A percentile compares a stretch with the other conserved stretches of the same genome.
phyloP scores from a whole-genome alignment of 1,140 invertebrate species.

The Thalassaphorura encarpata region DNA sequence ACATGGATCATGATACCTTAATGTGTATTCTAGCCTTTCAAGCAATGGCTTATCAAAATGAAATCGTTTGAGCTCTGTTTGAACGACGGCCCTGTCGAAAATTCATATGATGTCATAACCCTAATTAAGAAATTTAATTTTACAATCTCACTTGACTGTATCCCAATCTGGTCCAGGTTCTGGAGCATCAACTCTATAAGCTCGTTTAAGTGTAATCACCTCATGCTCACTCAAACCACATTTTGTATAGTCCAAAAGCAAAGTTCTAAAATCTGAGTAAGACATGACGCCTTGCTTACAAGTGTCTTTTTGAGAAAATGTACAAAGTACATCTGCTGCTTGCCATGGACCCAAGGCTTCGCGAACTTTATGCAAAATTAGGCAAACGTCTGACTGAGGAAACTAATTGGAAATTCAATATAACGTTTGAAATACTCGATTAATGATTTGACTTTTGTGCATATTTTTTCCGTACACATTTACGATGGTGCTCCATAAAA shows the following conservation, averaged over 20 bases:
- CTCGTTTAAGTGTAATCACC: conserved; percentile 22
- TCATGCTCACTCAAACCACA: conserved; percentile 31
- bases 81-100: conserved; percentile 20
- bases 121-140: neutral
- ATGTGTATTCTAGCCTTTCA: conserved; percentile 25
- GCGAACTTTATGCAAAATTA: conserved; percentile 23
- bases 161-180: conserved; percentile 22
- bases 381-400: conserved; percentile 23
- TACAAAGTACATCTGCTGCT: conserved; percentile 26
- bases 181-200: conserved; percentile 20
- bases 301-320: conserved; percentile 26
- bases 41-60: conserved; percentile 27
- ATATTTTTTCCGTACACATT: conserved; percentile 47
- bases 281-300: conserved; percentile 25
- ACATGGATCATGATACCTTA: conserved; percentile 31
- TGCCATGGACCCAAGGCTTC: conserved; percentile 25
- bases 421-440: neutral
- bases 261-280: conserved; percentile 1
- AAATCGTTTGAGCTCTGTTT: conserved; percentile 23
- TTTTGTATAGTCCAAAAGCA: conserved; percentile 27
- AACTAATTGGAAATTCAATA: conserved; percentile 14
- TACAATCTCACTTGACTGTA: conserved; percentile 22
- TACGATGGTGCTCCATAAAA: conserved; percentile 72
- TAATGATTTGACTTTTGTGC: no score
- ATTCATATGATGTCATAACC: neutral